Evolutionary conservation across 2,797 vertebrate species (phyloP).

Genomic region (Pelobates cultripes): DNA sequence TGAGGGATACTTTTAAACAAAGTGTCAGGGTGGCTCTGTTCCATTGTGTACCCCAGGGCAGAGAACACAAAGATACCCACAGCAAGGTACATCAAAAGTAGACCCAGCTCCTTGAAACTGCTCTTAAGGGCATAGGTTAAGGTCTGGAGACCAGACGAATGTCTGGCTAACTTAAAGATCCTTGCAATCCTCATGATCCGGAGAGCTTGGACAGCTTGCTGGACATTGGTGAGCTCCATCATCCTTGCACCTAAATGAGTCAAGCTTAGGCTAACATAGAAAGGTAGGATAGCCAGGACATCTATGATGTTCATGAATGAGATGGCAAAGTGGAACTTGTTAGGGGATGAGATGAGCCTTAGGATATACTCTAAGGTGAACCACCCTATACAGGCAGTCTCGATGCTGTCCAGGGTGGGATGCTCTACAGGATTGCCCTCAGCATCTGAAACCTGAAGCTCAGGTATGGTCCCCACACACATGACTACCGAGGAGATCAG

Average conservation of each 20-base stretch:
- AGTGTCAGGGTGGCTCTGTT: conserved; percentile 94
- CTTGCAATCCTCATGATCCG: conserved; percentile 93
- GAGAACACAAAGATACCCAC: conserved; percentile 98
- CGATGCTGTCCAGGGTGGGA: conserved; percentile 87
- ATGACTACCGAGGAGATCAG: conserved; percentile 90
- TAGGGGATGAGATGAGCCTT: conserved; percentile 87
- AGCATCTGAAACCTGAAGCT: conserved; percentile 83
- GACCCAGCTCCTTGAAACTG: conserved; percentile 93
- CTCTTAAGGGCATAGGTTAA: conserved; percentile 92
- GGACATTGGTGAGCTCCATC: conserved; percentile 92
- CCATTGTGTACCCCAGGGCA: conserved; percentile 93
- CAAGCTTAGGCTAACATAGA: conserved; percentile 89
- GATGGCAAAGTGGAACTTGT: conserved; percentile 86
- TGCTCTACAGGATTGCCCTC: conserved; percentile 90
- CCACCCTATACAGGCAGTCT: conserved; percentile 93
- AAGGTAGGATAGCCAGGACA: conserved; percentile 91
- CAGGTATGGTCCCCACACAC: conserved; percentile 94
- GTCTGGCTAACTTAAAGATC: conserved; percentile 94
- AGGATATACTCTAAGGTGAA: conserved; percentile 92
- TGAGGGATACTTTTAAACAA: conserved; percentile 97
- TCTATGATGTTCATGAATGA: conserved; percentile 96
- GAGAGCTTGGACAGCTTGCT: conserved; percentile 93
- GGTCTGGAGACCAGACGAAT: conserved; percentile 93
- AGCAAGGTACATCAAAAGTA: conserved; percentile 96
- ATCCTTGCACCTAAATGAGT: conserved; percentile 88